phyloP scores from a whole-genome alignment of 1,140 invertebrate genomes.

The Ceratina australensis region DNA sequence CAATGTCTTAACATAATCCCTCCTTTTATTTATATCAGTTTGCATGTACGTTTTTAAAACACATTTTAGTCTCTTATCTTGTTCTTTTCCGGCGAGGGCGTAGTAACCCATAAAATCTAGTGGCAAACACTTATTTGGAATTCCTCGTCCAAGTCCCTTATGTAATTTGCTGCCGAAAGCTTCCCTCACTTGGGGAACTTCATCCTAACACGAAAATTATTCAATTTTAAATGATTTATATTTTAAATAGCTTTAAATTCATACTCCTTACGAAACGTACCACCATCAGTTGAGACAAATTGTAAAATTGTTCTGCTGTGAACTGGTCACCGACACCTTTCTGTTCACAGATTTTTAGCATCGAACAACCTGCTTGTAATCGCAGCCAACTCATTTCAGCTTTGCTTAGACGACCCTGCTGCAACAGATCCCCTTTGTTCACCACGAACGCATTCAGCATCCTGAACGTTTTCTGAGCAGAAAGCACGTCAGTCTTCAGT shows the following conservation, averaged over 20 bases:
- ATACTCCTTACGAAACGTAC: slow-evolving; percentile 79
- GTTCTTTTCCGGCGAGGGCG: slow-evolving; percentile 91
- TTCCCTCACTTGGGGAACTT: slow-evolving; percentile 94
- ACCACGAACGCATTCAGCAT: slow-evolving; percentile 94
- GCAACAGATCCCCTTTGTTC: slow-evolving; percentile 91
- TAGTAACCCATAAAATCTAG: slow-evolving; percentile 99
- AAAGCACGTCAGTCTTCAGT: slow-evolving; percentile 91
- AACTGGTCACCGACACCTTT: slow-evolving; percentile 97
- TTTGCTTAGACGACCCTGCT: slow-evolving; percentile 87
- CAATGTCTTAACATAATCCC: slow-evolving; percentile 94
- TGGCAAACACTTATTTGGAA: slow-evolving; percentile 93
- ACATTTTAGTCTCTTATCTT: slow-evolving; percentile 86
- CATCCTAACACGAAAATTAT: slow-evolving; percentile 82
- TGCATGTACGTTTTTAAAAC: slow-evolving; percentile 88
- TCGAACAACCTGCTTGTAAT: slow-evolving; percentile 94
- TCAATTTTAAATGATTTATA: slow-evolving; percentile 48
- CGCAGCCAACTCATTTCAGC: slow-evolving; percentile 96
- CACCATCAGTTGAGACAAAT: slow-evolving; percentile 93
- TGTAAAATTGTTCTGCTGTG: slow-evolving; percentile 96
- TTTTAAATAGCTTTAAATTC: slow-evolving; percentile 10
- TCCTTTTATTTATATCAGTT: slow-evolving; percentile 91
- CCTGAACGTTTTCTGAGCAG: slow-evolving; percentile 95
- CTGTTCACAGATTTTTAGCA: slow-evolving; percentile 98
- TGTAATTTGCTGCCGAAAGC: slow-evolving; percentile 94
- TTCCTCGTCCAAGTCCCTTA: slow-evolving; percentile 90